phyloP scores from a whole-genome alignment of 2,797 vertebrate species.

The Dermochelys coriacea region DNA sequence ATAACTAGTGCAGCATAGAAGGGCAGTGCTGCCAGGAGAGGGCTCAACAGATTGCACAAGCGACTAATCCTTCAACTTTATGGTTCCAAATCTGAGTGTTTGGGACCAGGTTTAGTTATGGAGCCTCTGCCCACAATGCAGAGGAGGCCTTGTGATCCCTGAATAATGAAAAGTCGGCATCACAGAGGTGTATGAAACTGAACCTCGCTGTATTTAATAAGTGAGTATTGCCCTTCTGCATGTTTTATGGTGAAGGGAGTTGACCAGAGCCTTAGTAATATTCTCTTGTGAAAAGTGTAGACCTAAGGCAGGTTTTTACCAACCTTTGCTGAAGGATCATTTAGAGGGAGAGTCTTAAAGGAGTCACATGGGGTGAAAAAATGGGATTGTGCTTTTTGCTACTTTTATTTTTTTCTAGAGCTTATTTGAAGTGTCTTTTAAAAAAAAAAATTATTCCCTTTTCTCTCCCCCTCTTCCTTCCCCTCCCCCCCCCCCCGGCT shows the following conservation, averaged over 20 bases:
- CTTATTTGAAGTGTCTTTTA: neutral
- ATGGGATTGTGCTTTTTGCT: neutral
- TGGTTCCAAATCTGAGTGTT: conserved; percentile 15
- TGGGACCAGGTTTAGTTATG: conserved; percentile 9
- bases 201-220: neutral
- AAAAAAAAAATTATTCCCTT: neutral
- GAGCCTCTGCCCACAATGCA: neutral
- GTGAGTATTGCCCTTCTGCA: neutral
- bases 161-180: neutral
- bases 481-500: no score
- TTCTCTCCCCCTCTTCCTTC: no score
- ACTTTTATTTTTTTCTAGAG: neutral
- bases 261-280: neutral
- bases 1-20: conserved; percentile 46
- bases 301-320: neutral
- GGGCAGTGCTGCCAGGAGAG: conserved; percentile 26
- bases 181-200: neutral
- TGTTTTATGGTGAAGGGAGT: neutral
- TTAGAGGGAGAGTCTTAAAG: neutral
- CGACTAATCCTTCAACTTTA: conserved; percentile 36
- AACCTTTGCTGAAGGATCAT: neutral
- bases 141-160: neutral
- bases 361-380: neutral
- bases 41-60: conserved; percentile 23
- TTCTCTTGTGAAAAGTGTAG: neutral